Evolutionary conservation across 2,888 invertebrate species (phyloP), one percentile per base, ranked within the genome.

Genomic region (Physocephala rufipes): DNA sequence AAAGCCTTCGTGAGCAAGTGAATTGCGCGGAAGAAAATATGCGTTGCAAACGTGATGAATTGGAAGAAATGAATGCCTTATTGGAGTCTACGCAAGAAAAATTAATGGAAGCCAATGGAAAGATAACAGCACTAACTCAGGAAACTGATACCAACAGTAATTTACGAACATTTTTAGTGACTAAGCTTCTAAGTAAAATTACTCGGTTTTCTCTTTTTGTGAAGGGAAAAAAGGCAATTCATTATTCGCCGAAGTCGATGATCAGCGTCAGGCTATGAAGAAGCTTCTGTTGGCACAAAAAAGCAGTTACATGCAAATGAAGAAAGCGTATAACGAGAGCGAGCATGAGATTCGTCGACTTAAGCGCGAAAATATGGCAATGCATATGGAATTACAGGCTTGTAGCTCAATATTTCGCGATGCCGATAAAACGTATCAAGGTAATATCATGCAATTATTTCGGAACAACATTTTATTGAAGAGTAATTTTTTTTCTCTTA

Each of bases 221-320:
- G 30, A 80, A 90, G 90, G 89, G 81, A 87, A 88, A 19, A 90
- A 90, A 81, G 90, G 90, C 0, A 90, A 90, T 78, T 90, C 90
- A 0, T 83, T 90, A 76, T 90, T 90, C 84, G 90, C 90, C 70
- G 90, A 90, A 81, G 90, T 90, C 0, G 90, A 90, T 76, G 90
- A 90, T 78, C 90, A 90, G 76, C 87, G 90, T 28, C 90, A 90
- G 77, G 89, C 88, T 75, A 90, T 90, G 90, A 89, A 88, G 15
- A 88, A 89, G 72, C 85, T 88, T 73, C 82, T 90, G 2, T 87
- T 88, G 58, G 87, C 87, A 69, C 90, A 90, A 86, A 90, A 90
- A 78, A 89, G 89, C 78, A 88, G 87, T 28, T 90, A 89, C 76
- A 79, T 88, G 59, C 87, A 86, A 53, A 86, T 86, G 86, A 85